A percentile compares a stretch with the other conserved stretches of the same genome.
These are phyloP conservation scores for Lordiphosa mommai DNA, from an alignment of 1,140 invertebrate genomes.

Conservation along the genomic window DNA sequence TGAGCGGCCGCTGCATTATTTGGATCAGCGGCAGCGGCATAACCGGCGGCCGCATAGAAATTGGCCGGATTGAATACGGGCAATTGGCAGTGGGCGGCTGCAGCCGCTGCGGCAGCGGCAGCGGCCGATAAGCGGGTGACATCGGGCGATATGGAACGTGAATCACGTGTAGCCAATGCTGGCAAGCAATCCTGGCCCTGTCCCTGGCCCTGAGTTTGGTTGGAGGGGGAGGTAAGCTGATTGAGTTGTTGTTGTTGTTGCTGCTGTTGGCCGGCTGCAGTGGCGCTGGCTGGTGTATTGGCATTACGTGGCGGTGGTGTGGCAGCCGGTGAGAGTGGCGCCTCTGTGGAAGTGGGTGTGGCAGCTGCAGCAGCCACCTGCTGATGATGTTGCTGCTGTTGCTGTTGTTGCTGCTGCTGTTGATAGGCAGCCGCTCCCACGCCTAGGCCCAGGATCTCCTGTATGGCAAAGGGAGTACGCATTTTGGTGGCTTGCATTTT, in stretches of 20 bases:
- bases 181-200: conserved; percentile 9
- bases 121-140: conserved; percentile 67
- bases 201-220: background rate
- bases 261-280: conserved; percentile 31
- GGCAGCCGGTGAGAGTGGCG: conserved; percentile 51
- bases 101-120: conserved; percentile 68
- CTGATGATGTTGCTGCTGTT: conserved; percentile 48
- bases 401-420: conserved; percentile 46
- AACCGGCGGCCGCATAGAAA: conserved; percentile 77
- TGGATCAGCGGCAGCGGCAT: conserved; percentile 65
- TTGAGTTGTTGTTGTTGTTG: conserved; percentile 21
- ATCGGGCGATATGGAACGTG: conserved; percentile 71
- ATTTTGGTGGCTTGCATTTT: conserved; percentile 79
- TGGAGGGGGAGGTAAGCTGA: conserved; percentile 20
- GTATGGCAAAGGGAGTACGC: conserved; percentile 93
- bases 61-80: conserved; percentile 79
- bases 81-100: conserved; percentile 74
- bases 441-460: conserved; percentile 91
- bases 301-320: conserved; percentile 62
- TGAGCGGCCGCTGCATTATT: conserved; percentile 67
- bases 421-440: conserved; percentile 80
- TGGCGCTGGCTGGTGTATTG: conserved; percentile 38
- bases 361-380: conserved; percentile 44
- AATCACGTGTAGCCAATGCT: conserved; percentile 40
- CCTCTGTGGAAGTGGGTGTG: conserved; percentile 54